phyloP scores from a whole-genome alignment of 1,140 invertebrate species.

The Sitophilus oryzae region DNA sequence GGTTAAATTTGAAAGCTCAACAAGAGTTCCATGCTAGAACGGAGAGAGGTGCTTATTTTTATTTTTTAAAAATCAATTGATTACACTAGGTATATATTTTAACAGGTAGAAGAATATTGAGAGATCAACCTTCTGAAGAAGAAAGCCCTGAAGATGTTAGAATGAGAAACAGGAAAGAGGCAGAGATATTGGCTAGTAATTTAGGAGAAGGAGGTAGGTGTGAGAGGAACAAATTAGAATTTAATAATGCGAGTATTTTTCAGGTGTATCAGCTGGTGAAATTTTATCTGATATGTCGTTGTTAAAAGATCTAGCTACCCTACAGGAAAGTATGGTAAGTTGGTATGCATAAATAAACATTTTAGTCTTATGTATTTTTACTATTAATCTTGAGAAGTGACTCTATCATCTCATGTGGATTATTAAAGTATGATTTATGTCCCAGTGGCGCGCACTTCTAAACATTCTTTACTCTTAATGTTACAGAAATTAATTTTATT shows the following conservation, averaged over 20 bases:
- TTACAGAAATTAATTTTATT: no score
- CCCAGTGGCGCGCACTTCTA: no score
- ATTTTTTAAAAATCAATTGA: neutral
- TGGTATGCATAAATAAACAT: no score
- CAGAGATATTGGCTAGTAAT: conserved; percentile 85
- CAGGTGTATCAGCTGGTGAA: conserved; percentile 25
- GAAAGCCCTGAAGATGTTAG: conserved; percentile 72
- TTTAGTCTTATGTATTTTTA: no score
- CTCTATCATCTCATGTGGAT: no score
- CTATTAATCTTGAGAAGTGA: no score
- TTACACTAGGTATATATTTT: neutral
- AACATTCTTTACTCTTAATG: no score
- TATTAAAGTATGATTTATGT: no score
- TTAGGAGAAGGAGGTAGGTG: conserved; percentile 79
- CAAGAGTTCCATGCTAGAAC: conserved; percentile 42
- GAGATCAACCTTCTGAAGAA: conserved; percentile 56
- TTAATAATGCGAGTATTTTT: neutral
- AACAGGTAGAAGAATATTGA: conserved; percentile 35
- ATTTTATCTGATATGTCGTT: conserved; percentile 54
- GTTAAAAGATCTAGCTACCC: conserved; percentile 74
- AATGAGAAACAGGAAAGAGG: conserved; percentile 78
- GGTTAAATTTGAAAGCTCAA: conserved; percentile 65
- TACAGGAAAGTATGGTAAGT: conserved; percentile 88
- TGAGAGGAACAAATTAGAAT: conserved; percentile 81
- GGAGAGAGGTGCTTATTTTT: conserved; percentile 25